A percentile compares a stretch with the other conserved stretches of the same genome.
These are phyloP conservation scores for Marcusenius ussheri DNA, from an alignment of 2,113 vertebrate genomes.

Conservation along the genomic window DNA sequence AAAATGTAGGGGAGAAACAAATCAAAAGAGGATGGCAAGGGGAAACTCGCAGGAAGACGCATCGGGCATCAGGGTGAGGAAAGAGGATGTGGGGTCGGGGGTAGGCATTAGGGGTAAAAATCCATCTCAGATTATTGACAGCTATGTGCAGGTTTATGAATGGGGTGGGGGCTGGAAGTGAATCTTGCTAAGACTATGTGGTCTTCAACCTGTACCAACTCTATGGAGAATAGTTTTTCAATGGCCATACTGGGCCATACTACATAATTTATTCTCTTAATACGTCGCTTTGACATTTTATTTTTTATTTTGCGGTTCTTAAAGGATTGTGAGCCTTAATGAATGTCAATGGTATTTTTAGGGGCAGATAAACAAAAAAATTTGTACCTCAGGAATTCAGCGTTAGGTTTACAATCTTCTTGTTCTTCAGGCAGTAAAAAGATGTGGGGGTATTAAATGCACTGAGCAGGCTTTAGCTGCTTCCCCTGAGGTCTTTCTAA, in stretches of 20 bases:
- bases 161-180: background rate
- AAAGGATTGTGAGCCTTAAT: background rate
- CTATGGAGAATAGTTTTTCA: background rate
- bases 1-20: background rate
- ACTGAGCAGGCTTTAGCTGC: background rate
- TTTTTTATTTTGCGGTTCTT: background rate
- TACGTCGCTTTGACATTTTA: background rate
- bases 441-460: background rate
- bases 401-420: background rate
- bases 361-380: background rate
- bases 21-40: background rate
- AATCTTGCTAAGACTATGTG: background rate
- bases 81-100: background rate
- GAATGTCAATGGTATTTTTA: background rate
- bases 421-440: background rate
- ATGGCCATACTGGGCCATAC: background rate
- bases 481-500: background rate
- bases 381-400: background rate
- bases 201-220: background rate
- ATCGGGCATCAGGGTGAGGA: background rate
- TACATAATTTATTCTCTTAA: background rate
- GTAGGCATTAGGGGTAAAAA: background rate
- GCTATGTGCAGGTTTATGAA: background rate
- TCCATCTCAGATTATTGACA: background rate
- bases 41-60: background rate